Evolutionary conservation across 1,140 invertebrate species (phyloP).

Genomic region (Habropoda laboriosa): DNA sequence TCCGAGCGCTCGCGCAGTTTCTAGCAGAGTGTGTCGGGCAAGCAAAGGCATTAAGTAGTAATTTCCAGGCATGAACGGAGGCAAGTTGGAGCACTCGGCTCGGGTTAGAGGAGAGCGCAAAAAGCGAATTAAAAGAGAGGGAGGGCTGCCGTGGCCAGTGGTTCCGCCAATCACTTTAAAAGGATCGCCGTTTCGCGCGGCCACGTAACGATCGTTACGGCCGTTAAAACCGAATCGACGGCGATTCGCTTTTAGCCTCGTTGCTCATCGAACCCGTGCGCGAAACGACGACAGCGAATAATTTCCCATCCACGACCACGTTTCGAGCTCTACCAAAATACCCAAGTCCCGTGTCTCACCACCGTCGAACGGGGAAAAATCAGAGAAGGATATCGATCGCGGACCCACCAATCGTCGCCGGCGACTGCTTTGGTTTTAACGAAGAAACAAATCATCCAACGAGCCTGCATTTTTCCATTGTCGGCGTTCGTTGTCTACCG

Average conservation of each 20-base stretch:
- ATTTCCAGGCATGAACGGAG: slow-evolving; percentile 53
- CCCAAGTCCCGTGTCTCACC: too few species aligned
- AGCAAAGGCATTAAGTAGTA: slow-evolving; percentile 60
- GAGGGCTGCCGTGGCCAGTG: slow-evolving; percentile 43
- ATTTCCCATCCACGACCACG: slow-evolving; percentile 47
- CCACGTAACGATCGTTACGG: slow-evolving; percentile 65
- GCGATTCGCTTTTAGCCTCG: slow-evolving; percentile 60
- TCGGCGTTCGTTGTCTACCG: slow-evolving; percentile 21
- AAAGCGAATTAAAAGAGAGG: slow-evolving; percentile 66
- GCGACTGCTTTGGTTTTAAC: slow-evolving; percentile 36
- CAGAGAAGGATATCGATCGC: slow-evolving; percentile 13
- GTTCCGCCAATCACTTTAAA: slow-evolving; percentile 69
- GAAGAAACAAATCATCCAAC: slow-evolving; percentile 59
- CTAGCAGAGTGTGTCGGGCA: slow-evolving; percentile 48
- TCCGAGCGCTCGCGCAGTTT: slow-evolving; percentile 35
- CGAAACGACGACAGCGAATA: slow-evolving; percentile 55
- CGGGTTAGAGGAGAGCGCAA: slow-evolving; percentile 39
- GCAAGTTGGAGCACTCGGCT: not conserved
- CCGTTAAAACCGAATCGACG: slow-evolving; percentile 64
- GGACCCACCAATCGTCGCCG: too few species aligned
- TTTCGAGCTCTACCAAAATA: too few species aligned
- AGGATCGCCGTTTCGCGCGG: slow-evolving; percentile 63
- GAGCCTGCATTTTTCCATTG: slow-evolving; percentile 26
- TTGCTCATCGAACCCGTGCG: too few species aligned
- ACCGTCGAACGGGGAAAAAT: not conserved